These are phyloP conservation scores for Borostomias antarcticus DNA, from an alignment of 2,797 vertebrate genomes.

Conservation along the genomic window DNA sequence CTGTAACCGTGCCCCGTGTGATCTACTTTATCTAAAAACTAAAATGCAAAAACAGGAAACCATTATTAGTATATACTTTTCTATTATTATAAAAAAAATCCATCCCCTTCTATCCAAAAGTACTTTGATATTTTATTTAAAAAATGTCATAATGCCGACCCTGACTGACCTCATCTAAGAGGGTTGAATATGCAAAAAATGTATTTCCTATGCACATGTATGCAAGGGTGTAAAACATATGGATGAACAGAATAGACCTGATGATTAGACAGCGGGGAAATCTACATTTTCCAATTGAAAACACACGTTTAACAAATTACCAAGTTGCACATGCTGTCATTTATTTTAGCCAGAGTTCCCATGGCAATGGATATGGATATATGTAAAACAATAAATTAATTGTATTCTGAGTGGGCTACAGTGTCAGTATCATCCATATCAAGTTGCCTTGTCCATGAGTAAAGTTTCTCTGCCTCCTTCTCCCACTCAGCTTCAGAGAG, in stretches of 20 bases:
- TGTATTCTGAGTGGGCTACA: slow-evolving; percentile 15
- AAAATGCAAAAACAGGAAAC: too few relatives aligned
- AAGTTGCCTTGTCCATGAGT: slow-evolving; percentile 53
- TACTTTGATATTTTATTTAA: too few relatives aligned
- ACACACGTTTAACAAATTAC: too few relatives aligned
- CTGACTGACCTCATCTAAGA: too few relatives aligned
- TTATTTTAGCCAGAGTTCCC: too few relatives aligned
- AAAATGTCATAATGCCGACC: too few relatives aligned
- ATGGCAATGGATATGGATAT: background rate
- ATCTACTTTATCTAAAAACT: too few relatives aligned
- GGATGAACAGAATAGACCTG: background rate
- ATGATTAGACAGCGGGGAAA: background rate
- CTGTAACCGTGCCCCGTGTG: too few relatives aligned
- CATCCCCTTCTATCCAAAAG: too few relatives aligned
- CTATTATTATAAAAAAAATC: too few relatives aligned
- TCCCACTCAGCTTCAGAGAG: slow-evolving; percentile 60
- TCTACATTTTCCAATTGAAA: background rate
- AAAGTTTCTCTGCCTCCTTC: slow-evolving; percentile 57
- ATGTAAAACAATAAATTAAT: background rate
- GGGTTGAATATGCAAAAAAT: background rate
- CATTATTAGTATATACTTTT: too few relatives aligned
- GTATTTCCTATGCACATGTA: background rate
- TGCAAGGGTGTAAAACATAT: background rate
- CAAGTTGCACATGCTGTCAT: too few relatives aligned
- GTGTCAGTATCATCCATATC: slow-evolving; percentile 36